Base-by-base conservation (phyloP, 2,113 vertebrate species). In the Psilopsiagon aymara region DNA sequence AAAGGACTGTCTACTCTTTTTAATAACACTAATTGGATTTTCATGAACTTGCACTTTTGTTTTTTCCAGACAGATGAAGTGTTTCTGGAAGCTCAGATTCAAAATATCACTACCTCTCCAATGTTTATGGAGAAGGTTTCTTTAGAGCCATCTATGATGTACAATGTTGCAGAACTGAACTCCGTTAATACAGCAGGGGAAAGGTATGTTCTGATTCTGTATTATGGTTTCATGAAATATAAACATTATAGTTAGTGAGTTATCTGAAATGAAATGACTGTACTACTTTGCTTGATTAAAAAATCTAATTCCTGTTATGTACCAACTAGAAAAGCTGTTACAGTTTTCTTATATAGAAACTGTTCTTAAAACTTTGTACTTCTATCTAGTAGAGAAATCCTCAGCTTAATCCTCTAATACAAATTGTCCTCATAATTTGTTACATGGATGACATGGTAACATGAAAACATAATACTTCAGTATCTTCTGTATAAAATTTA, bases 61-160 rank as follows among this genome's bases (percentile, higher is more conserved):
- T 86, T 96, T 97, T 97, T 97, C 81, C 98, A 99, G 99, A 99
- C 99, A 75, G 99, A 99, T 85, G 99, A 99, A 97, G 99, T 99
- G 35, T 99, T 99, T 97, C 97, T 99, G 69, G 99, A 99, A 98
- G 99, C 99, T 71, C 99, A 99, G 97, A 99, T 99, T 97, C 99
- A 99, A 98, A 99, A 99, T 98, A 99, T 99, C 97, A 99, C 99
- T 77, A 99, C 99, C 21, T 99, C 99, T 29, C 99, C 99, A 3
- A 99, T 99, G 99, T 99, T 99, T 96, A 99, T 99, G 99, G 99
- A 99, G 98, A 99, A 99, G 96, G 99, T 99, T 82, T 99, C 99
- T 41, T 95, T 99, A 86, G 99, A 99, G 66, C 99, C 99, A 2
- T 99, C 99, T 59, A 98, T 99, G 93, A 99, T 99, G 99, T 99